phyloP scores from a whole-genome alignment of 1,140 invertebrate genomes.

The Psix sp. region DNA sequence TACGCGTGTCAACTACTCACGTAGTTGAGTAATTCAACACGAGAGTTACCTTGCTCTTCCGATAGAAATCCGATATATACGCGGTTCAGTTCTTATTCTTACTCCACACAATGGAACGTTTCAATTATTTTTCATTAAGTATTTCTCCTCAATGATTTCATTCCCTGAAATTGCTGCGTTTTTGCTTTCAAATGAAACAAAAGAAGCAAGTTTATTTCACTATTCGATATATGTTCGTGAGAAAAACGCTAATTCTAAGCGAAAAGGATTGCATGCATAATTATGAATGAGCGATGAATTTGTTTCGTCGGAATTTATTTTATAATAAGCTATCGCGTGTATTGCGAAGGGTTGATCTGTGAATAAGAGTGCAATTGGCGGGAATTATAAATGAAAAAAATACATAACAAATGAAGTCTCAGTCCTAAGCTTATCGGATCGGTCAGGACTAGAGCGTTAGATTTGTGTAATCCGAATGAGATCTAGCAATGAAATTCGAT shows the following conservation, averaged over 20 bases:
- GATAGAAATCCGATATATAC: conserved; percentile 28
- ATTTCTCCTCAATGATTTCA: neutral
- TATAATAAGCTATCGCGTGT: conserved; percentile 30
- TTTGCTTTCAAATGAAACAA: too few relatives aligned
- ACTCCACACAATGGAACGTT: conserved; percentile 3
- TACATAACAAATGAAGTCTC: conserved; percentile 47
- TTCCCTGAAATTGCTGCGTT: too few relatives aligned
- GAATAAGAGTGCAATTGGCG: conserved; percentile 18
- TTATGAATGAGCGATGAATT: neutral
- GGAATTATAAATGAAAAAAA: conserved; percentile 44
- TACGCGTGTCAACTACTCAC: conserved; percentile 24
- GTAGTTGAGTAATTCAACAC: neutral
- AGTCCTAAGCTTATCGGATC: conserved; percentile 37
- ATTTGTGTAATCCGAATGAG: conserved; percentile 49
- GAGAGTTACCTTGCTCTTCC: conserved; percentile 8
- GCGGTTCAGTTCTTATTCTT: conserved; percentile 3
- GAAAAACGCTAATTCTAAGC: too few relatives aligned
- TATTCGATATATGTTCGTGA: too few relatives aligned
- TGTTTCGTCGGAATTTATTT: conserved; percentile 11
- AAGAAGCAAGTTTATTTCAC: too few relatives aligned
- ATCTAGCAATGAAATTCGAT: conserved; percentile 52
- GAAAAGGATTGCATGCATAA: too few relatives aligned
- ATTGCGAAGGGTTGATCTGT: conserved; percentile 29
- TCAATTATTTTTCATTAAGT: conserved; percentile 24
- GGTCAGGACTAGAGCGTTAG: conserved; percentile 28